Evolutionary conservation across 2,888 invertebrate genomes (phyloP), one percentile per base, ranked within the genome.

Genomic region (Perizoma flavofasciatum): DNA sequence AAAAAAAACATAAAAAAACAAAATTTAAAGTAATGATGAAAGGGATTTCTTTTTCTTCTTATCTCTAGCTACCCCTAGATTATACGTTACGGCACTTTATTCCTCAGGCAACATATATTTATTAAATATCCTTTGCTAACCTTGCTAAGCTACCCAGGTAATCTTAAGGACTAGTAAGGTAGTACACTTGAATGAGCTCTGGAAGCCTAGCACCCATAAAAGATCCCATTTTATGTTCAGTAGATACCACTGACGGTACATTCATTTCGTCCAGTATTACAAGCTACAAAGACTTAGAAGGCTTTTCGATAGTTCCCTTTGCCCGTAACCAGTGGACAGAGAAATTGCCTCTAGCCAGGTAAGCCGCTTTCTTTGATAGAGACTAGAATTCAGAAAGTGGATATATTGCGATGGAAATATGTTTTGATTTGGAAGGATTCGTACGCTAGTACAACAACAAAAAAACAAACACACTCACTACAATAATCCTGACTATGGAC

Each of bases 261-360:
- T 66, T 57, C 55, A 66, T 64, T 63, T 62, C 41, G 48, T 45
- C 45, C 51, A 69, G 69, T 73, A 76, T 74, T 74, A 79, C 81
- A 74, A 69, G 75, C 68, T 75, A 82, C 85, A 85, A 83, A 85
- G 85, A 81, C 82, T 85, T 82, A 86, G 76, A 74, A 73, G 72
- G 83, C 85, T 87, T 22, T 22, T 22, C 22, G 22, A 22, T 85
- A 85, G 81, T 75, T 82, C 77, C 82, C 83, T 88, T 85, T 84
- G 75, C 75, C 73, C 70, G 78, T 71, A 86, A 74, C 85, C 91
- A 89, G 84, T 85, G 89, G 89, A 89, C 89, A 79, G 84, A 82
- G 88, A 91, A 91, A 91, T 91, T 91, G 86, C 88, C 88, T 79
- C 81, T 72, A 85, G 82, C 79, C 83, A 88, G 86, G 88, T 88